phyloP scores from a whole-genome alignment of 2,797 vertebrate species.

The Takifugu rubripes region DNA sequence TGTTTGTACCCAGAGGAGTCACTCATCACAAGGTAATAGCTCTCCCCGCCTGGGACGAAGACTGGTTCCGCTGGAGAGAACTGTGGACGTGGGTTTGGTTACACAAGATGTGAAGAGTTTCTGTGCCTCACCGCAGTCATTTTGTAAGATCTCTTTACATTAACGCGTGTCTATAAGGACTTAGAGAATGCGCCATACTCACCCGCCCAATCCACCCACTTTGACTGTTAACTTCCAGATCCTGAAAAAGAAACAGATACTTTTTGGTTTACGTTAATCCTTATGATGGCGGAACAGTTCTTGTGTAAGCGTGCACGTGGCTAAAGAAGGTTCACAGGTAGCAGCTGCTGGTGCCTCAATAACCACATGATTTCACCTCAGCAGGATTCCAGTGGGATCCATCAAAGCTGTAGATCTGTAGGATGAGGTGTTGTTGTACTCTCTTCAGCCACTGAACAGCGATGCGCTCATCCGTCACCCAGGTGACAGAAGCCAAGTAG shows the following conservation, averaged over 20 bases:
- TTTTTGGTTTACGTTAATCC: background rate
- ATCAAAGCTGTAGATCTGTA: slow-evolving; percentile 81
- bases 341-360: too few species aligned
- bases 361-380: slow-evolving; percentile 23
- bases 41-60: slow-evolving; percentile 79
- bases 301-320: too few species aligned
- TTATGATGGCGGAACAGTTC: too few species aligned
- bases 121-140: background rate
- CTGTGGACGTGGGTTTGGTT: slow-evolving; percentile 67
- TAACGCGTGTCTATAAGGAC: too few species aligned
- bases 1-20: slow-evolving; percentile 85
- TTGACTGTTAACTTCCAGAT: slow-evolving; percentile 74
- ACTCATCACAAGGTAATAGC: slow-evolving; percentile 89
- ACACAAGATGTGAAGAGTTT: too few species aligned
- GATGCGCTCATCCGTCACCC: slow-evolving; percentile 83
- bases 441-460: slow-evolving; percentile 92
- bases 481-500: slow-evolving; percentile 90
- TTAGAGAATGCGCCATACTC: slow-evolving; percentile 54
- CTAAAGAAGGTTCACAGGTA: too few species aligned
- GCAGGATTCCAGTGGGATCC: slow-evolving; percentile 44
- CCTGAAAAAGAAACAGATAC: slow-evolving; percentile 40
- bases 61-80: slow-evolving; percentile 86
- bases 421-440: slow-evolving; percentile 82
- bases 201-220: slow-evolving; percentile 93
- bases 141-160: background rate